A percentile compares a stretch with the other conserved stretches of the same genome.
phyloP scores from a whole-genome alignment of 1,140 invertebrate species.

The Formica exsecta region DNA sequence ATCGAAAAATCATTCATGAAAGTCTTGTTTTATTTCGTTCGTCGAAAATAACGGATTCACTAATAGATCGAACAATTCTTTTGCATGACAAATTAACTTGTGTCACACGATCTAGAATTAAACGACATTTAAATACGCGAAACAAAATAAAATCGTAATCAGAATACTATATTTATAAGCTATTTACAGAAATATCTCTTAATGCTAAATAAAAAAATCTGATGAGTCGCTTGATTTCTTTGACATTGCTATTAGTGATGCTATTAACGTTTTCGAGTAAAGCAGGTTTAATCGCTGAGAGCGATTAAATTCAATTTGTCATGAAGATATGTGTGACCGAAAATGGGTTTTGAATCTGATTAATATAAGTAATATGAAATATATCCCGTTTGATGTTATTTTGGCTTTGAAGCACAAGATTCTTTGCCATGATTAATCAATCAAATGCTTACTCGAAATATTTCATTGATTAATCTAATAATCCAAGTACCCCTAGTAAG shows the following conservation, averaged over 20 bases:
- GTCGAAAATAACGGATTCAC: slow-evolving; percentile 6
- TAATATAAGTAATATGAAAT: too few species aligned
- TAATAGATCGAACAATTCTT: slow-evolving; percentile 2
- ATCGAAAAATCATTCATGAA: slow-evolving; percentile 43
- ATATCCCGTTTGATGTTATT: too few species aligned
- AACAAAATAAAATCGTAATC: not conserved
- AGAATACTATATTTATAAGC: not conserved
- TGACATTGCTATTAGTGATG: not conserved
- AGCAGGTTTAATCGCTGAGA: too few species aligned
- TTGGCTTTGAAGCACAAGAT: too few species aligned
- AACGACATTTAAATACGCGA: not conserved
- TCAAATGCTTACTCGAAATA: too few species aligned
- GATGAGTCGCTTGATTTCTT: not conserved
- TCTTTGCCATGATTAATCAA: too few species aligned
- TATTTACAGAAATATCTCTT: not conserved
- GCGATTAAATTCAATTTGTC: too few species aligned
- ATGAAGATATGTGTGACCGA: too few species aligned
- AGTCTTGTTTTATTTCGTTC: slow-evolving; percentile 13
- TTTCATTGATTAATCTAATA: too few species aligned
- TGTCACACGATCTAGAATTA: not conserved
- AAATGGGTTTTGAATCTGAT: too few species aligned
- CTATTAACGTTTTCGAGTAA: not conserved
- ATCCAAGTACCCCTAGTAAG: too few species aligned
- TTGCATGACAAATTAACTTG: slow-evolving; percentile 8
- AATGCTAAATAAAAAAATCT: not conserved